Evolutionary conservation across 2,113 vertebrate genomes (phyloP).

Genomic region (Megaceryle torquata): DNA sequence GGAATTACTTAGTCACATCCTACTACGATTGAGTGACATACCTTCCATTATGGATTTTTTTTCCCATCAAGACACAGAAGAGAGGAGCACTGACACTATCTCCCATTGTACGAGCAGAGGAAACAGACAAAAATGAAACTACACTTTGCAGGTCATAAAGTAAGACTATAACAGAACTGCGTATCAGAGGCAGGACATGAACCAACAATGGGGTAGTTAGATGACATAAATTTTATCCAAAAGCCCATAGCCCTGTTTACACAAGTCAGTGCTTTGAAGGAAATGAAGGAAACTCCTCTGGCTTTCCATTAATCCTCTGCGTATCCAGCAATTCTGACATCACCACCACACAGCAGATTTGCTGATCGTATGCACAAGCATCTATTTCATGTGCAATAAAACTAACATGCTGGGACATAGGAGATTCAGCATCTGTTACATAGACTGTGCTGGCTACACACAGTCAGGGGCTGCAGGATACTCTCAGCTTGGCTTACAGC

Average conservation of each 20-base stretch:
- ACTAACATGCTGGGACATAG: rapidly evolving
- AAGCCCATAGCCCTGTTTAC: neutral
- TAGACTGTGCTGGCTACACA: neutral
- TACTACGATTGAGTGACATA: neutral
- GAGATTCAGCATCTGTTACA: too few species aligned
- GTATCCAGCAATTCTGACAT: neutral
- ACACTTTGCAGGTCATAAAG: neutral
- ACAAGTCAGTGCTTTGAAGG: neutral
- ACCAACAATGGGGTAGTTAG: neutral
- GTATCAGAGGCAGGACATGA: neutral
- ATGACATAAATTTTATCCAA: neutral
- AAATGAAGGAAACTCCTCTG: neutral
- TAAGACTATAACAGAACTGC: neutral
- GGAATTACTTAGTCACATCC: neutral
- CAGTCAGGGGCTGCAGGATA: neutral
- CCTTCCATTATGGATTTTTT: neutral
- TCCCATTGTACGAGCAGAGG: neutral
- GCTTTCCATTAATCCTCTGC: neutral
- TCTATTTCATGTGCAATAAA: neutral
- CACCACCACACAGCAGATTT: neutral
- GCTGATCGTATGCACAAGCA: neutral
- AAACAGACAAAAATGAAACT: neutral
- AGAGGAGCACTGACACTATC: neutral
- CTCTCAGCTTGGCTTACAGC: neutral
- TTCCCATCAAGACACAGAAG: neutral